phyloP scores from a whole-genome alignment of 2,797 vertebrate species.

The Antennarius maculatus region DNA sequence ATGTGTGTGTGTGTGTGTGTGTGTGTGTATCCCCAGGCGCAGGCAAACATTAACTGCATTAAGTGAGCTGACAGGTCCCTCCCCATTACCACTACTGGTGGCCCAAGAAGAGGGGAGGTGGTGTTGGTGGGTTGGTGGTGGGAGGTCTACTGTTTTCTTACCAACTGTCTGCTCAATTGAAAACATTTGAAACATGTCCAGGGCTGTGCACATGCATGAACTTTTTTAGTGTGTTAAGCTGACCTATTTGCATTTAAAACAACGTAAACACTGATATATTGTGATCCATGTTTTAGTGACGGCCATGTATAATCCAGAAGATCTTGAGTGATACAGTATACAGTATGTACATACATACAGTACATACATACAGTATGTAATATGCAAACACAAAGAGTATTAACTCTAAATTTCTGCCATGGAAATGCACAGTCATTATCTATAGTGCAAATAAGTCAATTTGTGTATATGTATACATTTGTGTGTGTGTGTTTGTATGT shows the following conservation, averaged over 20 bases:
- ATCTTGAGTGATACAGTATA: too few relatives aligned
- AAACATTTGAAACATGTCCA: conserved; percentile 46
- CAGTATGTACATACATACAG: too few relatives aligned
- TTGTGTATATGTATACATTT: conserved; percentile 32
- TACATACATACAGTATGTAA: too few relatives aligned
- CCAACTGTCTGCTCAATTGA: conserved; percentile 56
- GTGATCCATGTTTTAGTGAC: conserved; percentile 14
- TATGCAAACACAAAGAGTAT: too few relatives aligned
- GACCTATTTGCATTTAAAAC: conserved; percentile 24
- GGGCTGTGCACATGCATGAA: conserved; percentile 12
- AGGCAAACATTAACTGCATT: conserved; percentile 83
- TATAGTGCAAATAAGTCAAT: conserved; percentile 18
- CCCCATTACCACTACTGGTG: conserved; percentile 85
- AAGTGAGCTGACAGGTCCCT: conserved; percentile 82
- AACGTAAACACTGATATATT: neutral
- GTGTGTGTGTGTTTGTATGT: neutral
- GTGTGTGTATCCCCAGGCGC: conserved; percentile 79
- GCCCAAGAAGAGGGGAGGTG: conserved; percentile 53
- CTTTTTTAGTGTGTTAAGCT: too few relatives aligned
- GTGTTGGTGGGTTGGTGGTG: neutral
- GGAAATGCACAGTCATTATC: conserved; percentile 11
- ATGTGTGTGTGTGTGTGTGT: conserved; percentile 76
- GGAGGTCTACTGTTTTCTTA: conserved; percentile 50
- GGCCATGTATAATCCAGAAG: neutral
- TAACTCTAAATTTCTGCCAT: too few relatives aligned